phyloP scores from a whole-genome alignment of 2,113 vertebrate genomes.

The Megaleporinus macrocephalus region DNA sequence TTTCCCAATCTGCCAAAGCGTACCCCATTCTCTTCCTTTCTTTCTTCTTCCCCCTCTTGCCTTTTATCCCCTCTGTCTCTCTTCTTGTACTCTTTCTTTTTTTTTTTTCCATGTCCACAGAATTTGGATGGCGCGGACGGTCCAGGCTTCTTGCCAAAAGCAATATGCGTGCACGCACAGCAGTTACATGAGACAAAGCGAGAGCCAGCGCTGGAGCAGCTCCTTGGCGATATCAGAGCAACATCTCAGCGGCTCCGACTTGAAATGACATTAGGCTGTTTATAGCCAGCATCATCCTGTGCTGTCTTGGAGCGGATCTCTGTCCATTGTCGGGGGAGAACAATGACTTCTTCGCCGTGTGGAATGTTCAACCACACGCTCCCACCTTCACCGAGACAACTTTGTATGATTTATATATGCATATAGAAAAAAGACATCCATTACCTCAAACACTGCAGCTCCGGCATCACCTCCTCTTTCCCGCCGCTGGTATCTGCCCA shows the following conservation, averaged over 20 bases:
- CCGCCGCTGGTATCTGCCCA: not conserved
- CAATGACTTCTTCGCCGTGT: slow-evolving; percentile 4
- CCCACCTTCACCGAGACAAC: too few species aligned
- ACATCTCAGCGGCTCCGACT: not conserved
- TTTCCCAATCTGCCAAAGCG: not conserved
- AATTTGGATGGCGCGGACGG: slow-evolving; percentile 45
- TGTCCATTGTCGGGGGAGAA: slow-evolving; percentile 22
- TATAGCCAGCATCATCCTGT: not conserved
- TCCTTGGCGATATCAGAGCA: not conserved
- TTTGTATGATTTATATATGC: too few species aligned
- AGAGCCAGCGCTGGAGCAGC: not conserved
- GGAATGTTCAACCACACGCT: not conserved
- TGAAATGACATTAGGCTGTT: slow-evolving; percentile 17
- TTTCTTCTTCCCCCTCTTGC: slow-evolving; percentile 1
- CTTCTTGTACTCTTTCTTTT: not conserved
- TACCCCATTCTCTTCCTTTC: slow-evolving; percentile 36
- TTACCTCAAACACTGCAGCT: slow-evolving; percentile 35
- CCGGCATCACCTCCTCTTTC: slow-evolving; percentile 16
- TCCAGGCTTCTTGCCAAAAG: slow-evolving; percentile 59
- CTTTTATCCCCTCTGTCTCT: not conserved
- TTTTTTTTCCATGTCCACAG: slow-evolving; percentile 34
- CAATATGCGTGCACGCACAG: slow-evolving; percentile 56
- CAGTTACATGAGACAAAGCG: slow-evolving; percentile 54
- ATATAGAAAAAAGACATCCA: not conserved
- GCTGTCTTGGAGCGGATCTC: slow-evolving; percentile 23